Base-by-base conservation (phyloP, 1,140 invertebrate genomes). In the Drosophila burlai region DNA sequence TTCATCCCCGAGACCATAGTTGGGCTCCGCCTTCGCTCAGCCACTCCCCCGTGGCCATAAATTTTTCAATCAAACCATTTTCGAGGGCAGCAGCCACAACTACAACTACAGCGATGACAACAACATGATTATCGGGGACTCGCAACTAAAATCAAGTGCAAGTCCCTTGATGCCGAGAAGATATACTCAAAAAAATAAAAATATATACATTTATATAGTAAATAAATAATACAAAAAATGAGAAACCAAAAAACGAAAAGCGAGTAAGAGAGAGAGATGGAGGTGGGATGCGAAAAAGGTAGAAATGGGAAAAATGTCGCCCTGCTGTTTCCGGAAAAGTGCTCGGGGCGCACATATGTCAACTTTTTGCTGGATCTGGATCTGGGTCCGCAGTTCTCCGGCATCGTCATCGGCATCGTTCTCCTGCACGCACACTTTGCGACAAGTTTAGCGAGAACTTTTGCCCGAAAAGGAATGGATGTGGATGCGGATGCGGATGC, bases 301-400 rank as follows among this genome's bases (percentile, higher is more conserved):
- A 49, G 62, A 83, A 76, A 65, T 58, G 77, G 66, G 63, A 58
- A 90, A 90, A 90, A 86, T 83, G 82, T 86, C 76, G 86, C 83
- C 76, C 83, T 87, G 78, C 81, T 91, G 91, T 80, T 92, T 85
- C 79, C 82, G 83, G 80, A 91, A 92, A 92, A 89, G 74, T 91
- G 91, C 91, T 89, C 77, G 86, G 75, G 91, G 91, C 91, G 91
- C 91, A 92, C 91, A 92, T 92, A 92, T 92, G 91, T 92, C 91
- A 92, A 92, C 86, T 92, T 92, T 92, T 92, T 80, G 73, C 43
- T 29, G 64, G 38, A 60, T 67, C 34, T 50, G 65, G 38, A 68
- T 43, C 58, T 29, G 61, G 38, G 16, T 67, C 59, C 61, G 57
- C 36, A 74, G 50, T 10, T 54, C 50, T n/a, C 18, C 13, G 36